Conservation (phyloP, 2,797 vertebrate genomes). For the Tokudaia muenninki region DNA sequence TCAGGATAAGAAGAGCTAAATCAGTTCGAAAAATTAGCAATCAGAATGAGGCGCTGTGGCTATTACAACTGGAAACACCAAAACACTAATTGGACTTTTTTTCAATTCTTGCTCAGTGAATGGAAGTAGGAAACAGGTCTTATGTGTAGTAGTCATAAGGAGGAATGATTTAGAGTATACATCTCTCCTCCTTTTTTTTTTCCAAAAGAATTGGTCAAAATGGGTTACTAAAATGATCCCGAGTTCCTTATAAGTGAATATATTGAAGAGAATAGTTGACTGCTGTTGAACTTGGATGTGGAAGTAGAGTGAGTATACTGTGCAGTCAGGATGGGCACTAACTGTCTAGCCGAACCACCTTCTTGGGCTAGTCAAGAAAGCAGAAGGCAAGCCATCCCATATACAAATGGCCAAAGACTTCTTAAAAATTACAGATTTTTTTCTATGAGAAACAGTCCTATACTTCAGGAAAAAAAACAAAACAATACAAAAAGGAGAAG, state of each 20-base stretch:
- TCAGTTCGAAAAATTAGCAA: not conserved
- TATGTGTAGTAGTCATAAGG: not conserved
- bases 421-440: not conserved
- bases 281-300: not conserved
- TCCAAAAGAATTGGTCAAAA: not conserved
- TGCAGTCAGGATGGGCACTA: not conserved
- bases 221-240: not conserved
- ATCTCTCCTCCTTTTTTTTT: not conserved
- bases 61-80: not conserved
- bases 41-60: not conserved
- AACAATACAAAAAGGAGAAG: not conserved
- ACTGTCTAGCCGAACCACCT: constrained; percentile 1
- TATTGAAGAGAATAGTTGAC: constrained; percentile 39
- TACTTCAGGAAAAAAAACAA: not conserved
- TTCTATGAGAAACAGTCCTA: not conserved
- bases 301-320: not conserved
- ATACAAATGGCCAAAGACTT: not conserved
- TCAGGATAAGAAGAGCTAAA: not conserved
- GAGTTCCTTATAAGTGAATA: not conserved
- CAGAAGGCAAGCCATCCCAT: not conserved
- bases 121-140: constrained; percentile 9
- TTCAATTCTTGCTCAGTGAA: not conserved
- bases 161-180: not conserved
- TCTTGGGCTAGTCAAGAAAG: not conserved
- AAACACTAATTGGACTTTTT: constrained; percentile 1